Base-by-base conservation (phyloP, 2,797 vertebrate species). In the Paguma larvata region DNA sequence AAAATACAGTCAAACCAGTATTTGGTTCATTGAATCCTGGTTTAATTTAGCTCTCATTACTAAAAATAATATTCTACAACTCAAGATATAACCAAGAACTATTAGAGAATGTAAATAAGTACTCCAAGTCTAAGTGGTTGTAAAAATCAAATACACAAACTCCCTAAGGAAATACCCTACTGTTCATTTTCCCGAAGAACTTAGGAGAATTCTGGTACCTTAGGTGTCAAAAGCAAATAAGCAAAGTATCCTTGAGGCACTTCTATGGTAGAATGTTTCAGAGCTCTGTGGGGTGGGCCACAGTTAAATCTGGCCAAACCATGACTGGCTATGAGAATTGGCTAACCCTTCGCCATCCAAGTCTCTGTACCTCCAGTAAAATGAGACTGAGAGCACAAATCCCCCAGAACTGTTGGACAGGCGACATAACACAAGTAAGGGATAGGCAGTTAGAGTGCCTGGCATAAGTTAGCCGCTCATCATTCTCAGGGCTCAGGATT, bases 211-310 rank as follows among this genome's bases (percentile, higher is more conserved):
- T 87, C n/a, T 70, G 27, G 25, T 56, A 77, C 48, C 80, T 62
- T 5, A 67, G 46, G 63, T 86, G 79, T 86, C 68, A 78, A 67
- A 95, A 80, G 82, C 16, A 79, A 56, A 6, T 21, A 78, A 51
- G 56, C 30, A 13, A 87, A 44, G 27, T 34, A 27, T 27, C 53
- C 62, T 9, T 14, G 13, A 70, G 23, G 51, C 7, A 21, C 85
- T 82, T 70, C 18, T 27, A 25, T 0, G 11, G 5, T 6, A 48
- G n/a, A 41, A 21, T 18, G 27, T 65, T 91, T 85, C 32, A 62
- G 44, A 77, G n/a, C 12, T 32, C 27, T 73, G 56, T 32, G 13
- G 18, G 80, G 87, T 59, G 5, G 95, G 97, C 98, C 96, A 65
- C 1, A 32, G 15, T 21, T 48, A 46, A 84, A 80, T 97, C 44